phyloP scores from a whole-genome alignment of 2,888 invertebrate genomes.

The Sisyra nigra region DNA sequence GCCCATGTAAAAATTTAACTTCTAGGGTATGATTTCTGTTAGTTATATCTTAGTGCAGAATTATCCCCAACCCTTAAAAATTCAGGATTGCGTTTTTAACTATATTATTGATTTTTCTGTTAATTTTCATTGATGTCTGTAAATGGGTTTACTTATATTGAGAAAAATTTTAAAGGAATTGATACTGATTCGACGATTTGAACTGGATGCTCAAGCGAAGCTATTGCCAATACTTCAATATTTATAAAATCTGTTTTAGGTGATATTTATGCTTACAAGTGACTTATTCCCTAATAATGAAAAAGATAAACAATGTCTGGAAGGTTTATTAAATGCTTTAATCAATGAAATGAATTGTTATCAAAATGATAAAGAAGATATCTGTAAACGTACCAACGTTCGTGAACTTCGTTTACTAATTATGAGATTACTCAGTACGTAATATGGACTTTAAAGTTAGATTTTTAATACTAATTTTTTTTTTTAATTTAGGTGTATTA shows the following conservation, averaged over 20 bases:
- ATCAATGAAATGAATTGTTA: constrained; percentile 56
- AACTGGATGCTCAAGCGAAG: too few species aligned
- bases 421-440: constrained; percentile 71
- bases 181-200: too few species aligned
- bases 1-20: too few species aligned
- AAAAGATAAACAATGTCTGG: constrained; percentile 59
- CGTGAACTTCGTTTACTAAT: constrained; percentile 79
- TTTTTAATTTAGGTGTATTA: constrained; percentile 37
- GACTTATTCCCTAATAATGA: constrained; percentile 79
- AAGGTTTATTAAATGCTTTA: constrained; percentile 54
- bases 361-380: constrained; percentile 33
- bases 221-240: too few species aligned
- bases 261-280: constrained; percentile 73
- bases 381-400: constrained; percentile 49
- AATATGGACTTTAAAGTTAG: constrained; percentile 1
- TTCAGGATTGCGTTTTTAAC: too few species aligned
- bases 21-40: too few species aligned
- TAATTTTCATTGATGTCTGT: too few species aligned
- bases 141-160: too few species aligned
- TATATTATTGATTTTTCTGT: too few species aligned
- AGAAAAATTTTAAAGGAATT: too few species aligned
- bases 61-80: too few species aligned
- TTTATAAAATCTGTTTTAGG: constrained; percentile 30
- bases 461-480: background rate
- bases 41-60: too few species aligned